phyloP scores from a whole-genome alignment of 2,888 invertebrate genomes.

The Autographa pulchrina region DNA sequence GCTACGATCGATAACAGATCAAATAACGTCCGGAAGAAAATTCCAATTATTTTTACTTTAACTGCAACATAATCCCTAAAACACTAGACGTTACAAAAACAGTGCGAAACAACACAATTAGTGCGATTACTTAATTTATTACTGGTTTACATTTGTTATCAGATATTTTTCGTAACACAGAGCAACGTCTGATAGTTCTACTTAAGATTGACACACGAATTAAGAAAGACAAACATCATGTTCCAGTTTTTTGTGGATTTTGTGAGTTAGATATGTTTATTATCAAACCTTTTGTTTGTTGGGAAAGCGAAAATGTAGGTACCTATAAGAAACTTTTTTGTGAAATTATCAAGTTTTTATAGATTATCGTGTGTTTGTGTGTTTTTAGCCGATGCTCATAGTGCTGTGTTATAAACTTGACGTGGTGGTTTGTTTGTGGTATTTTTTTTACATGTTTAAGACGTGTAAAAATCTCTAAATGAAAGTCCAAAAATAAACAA shows the following conservation, averaged over 20 bases:
- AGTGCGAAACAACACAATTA: slow-evolving; percentile 23
- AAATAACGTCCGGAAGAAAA: too few species aligned
- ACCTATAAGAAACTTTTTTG: too few species aligned
- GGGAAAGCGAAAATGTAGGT: too few species aligned
- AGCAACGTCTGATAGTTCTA: slow-evolving; percentile 53
- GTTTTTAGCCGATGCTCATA: too few species aligned
- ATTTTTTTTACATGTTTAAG: too few species aligned
- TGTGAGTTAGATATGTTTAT: not conserved
- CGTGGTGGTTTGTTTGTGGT: too few species aligned
- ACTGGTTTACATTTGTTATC: slow-evolving; percentile 28
- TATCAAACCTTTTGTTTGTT: not conserved
- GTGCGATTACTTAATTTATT: slow-evolving; percentile 50
- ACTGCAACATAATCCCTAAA: slow-evolving; percentile 10
- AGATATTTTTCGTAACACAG: slow-evolving; percentile 44
- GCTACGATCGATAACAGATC: too few species aligned
- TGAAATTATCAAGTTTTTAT: too few species aligned
- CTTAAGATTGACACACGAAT: slow-evolving; percentile 34
- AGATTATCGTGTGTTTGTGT: too few species aligned
- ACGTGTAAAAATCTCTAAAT: too few species aligned
- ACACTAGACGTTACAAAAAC: slow-evolving; percentile 31
- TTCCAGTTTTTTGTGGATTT: not conserved
- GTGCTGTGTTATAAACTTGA: too few species aligned
- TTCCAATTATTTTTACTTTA: not conserved
- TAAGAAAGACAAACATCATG: slow-evolving; percentile 20
- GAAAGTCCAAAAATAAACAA: too few species aligned